Evolutionary conservation across 2,888 invertebrate species (phyloP).

Genomic region (Eugnorisma glareosa): DNA sequence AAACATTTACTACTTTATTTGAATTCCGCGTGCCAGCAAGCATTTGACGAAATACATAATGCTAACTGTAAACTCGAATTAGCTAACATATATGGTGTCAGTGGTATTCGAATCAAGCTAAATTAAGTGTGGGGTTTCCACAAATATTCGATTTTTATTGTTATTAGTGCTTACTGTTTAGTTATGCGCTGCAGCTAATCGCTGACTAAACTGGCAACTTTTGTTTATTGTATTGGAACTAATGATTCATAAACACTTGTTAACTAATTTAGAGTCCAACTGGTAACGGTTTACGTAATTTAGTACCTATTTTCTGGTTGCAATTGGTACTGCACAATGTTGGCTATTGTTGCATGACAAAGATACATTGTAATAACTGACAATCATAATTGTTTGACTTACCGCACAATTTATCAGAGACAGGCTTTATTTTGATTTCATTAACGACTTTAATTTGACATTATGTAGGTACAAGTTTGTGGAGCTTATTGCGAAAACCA

Average conservation of each 20-base stretch:
- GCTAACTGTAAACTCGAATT: slow-evolving; percentile 80
- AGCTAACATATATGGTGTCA: slow-evolving; percentile 69
- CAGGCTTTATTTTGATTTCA: slow-evolving; percentile 80
- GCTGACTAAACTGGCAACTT: slow-evolving; percentile 65
- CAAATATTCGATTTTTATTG: slow-evolving; percentile 68
- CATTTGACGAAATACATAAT: slow-evolving; percentile 83
- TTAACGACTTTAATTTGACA: slow-evolving; percentile 72
- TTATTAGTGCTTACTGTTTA: slow-evolving; percentile 50
- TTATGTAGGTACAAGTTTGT: slow-evolving; percentile 59
- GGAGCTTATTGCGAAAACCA: slow-evolving; percentile 57
- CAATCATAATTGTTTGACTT: slow-evolving; percentile 86
- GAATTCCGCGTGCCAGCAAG: slow-evolving; percentile 78
- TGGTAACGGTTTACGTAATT: slow-evolving; percentile 87
- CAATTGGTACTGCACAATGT: slow-evolving; percentile 86
- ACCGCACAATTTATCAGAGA: slow-evolving; percentile 82
- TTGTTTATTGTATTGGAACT: slow-evolving; percentile 76
- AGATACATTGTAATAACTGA: slow-evolving; percentile 85
- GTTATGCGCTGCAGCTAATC: slow-evolving; percentile 56
- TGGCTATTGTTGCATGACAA: slow-evolving; percentile 87
- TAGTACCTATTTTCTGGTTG: slow-evolving; percentile 85
- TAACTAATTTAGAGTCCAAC: slow-evolving; percentile 83
- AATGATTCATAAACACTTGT: slow-evolving; percentile 87
- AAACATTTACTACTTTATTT: slow-evolving; percentile 86
- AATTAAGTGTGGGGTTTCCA: slow-evolving; percentile 72
- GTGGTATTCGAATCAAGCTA: slow-evolving; percentile 68